These are phyloP conservation scores for Psylliodes chrysocephalus DNA, from an alignment of 2,888 invertebrate species.

Conservation along the genomic window DNA sequence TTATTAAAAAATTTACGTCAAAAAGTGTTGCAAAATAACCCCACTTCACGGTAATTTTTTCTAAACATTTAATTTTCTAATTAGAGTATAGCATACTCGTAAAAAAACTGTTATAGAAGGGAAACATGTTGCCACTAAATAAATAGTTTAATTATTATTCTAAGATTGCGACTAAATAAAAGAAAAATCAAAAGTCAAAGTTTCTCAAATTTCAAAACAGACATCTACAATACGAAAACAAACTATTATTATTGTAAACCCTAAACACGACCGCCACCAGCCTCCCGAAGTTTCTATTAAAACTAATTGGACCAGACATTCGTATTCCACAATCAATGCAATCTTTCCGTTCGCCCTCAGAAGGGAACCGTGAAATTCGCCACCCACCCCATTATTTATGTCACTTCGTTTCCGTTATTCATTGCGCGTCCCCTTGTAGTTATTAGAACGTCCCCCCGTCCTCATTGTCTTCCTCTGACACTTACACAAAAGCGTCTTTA, in stretches of 20 bases:
- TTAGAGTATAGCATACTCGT: no score
- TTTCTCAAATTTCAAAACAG: no score
- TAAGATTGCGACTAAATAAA: no score
- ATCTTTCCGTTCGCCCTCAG: constrained; percentile 28
- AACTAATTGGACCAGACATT: constrained; percentile 35
- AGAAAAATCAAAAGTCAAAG: no score
- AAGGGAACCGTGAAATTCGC: constrained; percentile 34
- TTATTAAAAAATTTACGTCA: no score
- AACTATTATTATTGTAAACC: background rate
- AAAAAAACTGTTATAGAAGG: no score
- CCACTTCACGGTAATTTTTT: no score
- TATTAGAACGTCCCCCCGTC: constrained; percentile 35
- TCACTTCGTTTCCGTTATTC: constrained; percentile 44
- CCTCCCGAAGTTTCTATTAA: constrained; percentile 30
- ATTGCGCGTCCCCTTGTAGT: constrained; percentile 36
- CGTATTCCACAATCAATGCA: constrained; percentile 36
- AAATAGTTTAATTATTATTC: no score
- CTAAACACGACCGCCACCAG: background rate
- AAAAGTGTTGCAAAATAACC: no score
- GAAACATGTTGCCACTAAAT: no score
- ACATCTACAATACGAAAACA: background rate
- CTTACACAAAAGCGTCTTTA: constrained; percentile 46
- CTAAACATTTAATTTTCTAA: no score
- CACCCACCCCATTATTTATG: constrained; percentile 43
- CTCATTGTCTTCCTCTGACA: constrained; percentile 48